These are phyloP conservation scores for Brachyistius frenatus DNA, from an alignment of 2,113 vertebrate species.

Conservation along the genomic window DNA sequence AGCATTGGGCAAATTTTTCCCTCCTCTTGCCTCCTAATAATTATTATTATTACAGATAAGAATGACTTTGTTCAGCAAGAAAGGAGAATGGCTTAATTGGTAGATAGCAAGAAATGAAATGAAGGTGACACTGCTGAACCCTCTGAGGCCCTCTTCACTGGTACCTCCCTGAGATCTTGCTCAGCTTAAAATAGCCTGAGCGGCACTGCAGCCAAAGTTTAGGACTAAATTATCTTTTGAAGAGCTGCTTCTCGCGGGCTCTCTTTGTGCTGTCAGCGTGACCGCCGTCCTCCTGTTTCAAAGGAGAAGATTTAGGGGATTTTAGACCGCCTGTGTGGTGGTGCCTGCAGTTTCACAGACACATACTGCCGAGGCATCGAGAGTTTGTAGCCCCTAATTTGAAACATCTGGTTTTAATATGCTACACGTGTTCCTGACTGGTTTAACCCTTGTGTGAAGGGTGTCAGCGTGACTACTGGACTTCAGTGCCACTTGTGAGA, in stretches of 20 bases:
- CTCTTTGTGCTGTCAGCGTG: constrained; percentile 13
- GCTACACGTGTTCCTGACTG: constrained; percentile 48
- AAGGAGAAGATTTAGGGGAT: constrained; percentile 27
- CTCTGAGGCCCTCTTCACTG: constrained; percentile 28
- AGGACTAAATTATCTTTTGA: constrained; percentile 41
- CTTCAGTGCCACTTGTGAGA: constrained; percentile 2
- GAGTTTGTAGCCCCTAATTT: constrained; percentile 41
- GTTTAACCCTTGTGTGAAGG: constrained; percentile 41
- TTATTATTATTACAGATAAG: background rate
- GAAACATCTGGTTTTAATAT: constrained; percentile 65
- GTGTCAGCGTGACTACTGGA: constrained; percentile 20
- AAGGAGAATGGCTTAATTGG: constrained; percentile 42
- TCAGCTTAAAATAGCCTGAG: constrained; percentile 47
- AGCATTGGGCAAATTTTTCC: background rate
- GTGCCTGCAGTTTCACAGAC: constrained; percentile 27
- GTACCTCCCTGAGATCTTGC: constrained; percentile 17
- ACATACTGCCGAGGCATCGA: constrained; percentile 26
- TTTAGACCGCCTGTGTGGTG: constrained; percentile 40
- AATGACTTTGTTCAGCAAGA: constrained; percentile 6
- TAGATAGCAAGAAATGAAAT: constrained; percentile 13
- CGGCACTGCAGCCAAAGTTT: constrained; percentile 45
- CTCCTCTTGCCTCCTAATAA: background rate
- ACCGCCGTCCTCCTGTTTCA: background rate
- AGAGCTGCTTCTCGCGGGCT: constrained; percentile 28
- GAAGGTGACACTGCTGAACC: constrained; percentile 24